Evolutionary conservation across 2,888 invertebrate genomes (phyloP).

Genomic region (Trachelus stipa): DNA sequence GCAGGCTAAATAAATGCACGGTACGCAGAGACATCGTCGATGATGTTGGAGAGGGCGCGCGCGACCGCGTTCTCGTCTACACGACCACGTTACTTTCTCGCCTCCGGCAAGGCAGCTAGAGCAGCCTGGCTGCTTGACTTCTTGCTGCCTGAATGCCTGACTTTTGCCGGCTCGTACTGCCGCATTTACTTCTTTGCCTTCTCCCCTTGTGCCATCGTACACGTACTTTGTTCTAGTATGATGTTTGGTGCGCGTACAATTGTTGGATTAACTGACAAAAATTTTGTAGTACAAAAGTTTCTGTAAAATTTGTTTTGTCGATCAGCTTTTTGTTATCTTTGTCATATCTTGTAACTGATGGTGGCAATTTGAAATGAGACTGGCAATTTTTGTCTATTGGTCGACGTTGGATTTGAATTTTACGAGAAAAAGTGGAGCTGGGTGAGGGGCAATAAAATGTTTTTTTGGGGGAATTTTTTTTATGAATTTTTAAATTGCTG

Average conservation of each 20-base stretch:
- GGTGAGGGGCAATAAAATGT: neutral
- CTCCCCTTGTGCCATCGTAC: neutral
- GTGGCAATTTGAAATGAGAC: neutral
- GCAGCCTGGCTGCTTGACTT: slow-evolving; percentile 15
- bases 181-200: neutral
- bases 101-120: slow-evolving; percentile 52
- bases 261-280: neutral
- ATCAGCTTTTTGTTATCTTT: neutral
- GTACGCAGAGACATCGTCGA: slow-evolving; percentile 1
- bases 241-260: neutral
- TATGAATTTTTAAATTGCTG: neutral
- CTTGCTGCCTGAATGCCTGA: neutral
- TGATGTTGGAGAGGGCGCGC: neutral
- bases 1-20: slow-evolving; percentile 19
- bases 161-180: neutral
- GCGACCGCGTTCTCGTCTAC: slow-evolving; percentile 3
- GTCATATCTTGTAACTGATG: neutral
- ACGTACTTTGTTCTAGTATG: neutral
- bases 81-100: slow-evolving; percentile 45
- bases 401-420: neutral
- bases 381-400: neutral
- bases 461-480: too few relatives aligned
- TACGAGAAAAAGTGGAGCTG: neutral
- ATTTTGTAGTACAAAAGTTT: neutral
- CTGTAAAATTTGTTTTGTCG: too few relatives aligned